Evolutionary conservation across 2,888 invertebrate species (phyloP).

Genomic region (Crematogaster levior): DNA sequence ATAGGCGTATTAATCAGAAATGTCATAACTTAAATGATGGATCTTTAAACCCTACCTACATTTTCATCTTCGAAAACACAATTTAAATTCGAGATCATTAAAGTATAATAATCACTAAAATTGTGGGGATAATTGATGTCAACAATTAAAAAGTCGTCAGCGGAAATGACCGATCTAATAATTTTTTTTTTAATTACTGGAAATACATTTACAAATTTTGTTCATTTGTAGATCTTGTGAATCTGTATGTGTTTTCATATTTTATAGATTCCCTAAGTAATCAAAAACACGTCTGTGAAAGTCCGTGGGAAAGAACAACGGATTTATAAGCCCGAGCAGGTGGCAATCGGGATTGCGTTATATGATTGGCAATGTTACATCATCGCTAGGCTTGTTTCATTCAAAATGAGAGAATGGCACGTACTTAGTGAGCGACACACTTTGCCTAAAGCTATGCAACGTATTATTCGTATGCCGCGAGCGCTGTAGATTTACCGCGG

Average conservation of each 20-base stretch:
- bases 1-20: not conserved
- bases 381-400: constrained; percentile 21
- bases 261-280: not conserved
- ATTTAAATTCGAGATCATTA: not conserved
- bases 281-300: not conserved
- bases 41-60: not conserved
- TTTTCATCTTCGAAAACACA: not conserved
- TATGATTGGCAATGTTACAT: constrained; percentile 21
- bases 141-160: not conserved
- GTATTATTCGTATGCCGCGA: not conserved
- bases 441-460: not conserved
- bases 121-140: not conserved
- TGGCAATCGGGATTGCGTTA: constrained; percentile 22
- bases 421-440: not conserved
- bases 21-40: not conserved
- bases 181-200: too few relatives aligned
- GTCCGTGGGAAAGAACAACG: not conserved
- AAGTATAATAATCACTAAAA: not conserved
- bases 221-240: not conserved
- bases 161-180: not conserved
- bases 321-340: not conserved
- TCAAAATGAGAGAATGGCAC: constrained; percentile 9
- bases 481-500: not conserved
- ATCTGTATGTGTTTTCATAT: not conserved
- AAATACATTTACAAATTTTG: not conserved